Percentiles rank a stretch among this genome's conserved stretches.
These are phyloP conservation scores for Litoditis marina DNA, from an alignment of 2,888 invertebrate species.

Conservation along the genomic window DNA sequence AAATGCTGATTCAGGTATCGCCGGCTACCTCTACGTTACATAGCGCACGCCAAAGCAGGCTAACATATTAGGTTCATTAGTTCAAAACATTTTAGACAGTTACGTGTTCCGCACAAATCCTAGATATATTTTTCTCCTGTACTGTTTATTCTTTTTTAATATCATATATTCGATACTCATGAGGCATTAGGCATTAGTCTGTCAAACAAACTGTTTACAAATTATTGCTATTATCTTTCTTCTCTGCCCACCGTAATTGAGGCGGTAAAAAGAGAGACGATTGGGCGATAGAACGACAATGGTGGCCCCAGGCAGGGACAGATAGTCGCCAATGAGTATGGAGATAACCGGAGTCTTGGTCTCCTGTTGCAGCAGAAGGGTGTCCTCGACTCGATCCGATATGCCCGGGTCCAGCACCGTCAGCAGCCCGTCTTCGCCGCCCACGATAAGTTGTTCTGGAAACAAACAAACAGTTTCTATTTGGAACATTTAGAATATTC, in stretches of 20 bases:
- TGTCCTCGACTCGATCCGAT: slow-evolving; percentile 19
- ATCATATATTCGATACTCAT: too few species aligned
- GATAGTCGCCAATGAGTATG: slow-evolving; percentile 20
- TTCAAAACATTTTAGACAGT: too few species aligned
- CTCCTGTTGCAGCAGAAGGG: slow-evolving; percentile 16
- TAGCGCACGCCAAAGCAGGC: too few species aligned
- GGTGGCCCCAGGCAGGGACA: slow-evolving; percentile 8
- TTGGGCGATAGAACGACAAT: slow-evolving; percentile 21
- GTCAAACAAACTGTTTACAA: too few species aligned
- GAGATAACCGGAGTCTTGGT: slow-evolving; percentile 12
- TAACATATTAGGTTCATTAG: too few species aligned
- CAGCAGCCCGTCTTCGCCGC: slow-evolving; percentile 34
- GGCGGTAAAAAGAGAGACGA: slow-evolving; percentile 15
- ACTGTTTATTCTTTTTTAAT: too few species aligned
- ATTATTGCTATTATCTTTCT: too few species aligned
- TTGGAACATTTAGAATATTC: background rate
- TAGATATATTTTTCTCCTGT: too few species aligned
- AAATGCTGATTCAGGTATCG: too few species aligned
- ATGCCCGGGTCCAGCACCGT: slow-evolving; percentile 28
- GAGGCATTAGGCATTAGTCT: too few species aligned
- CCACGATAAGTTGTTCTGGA: slow-evolving; percentile 32
- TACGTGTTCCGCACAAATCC: too few species aligned
- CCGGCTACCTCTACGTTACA: too few species aligned
- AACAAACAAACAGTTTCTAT: background rate
- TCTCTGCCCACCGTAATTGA: slow-evolving; percentile 19